phyloP scores from a whole-genome alignment of 1,140 invertebrate species.

The Diplogasteroides magnus region DNA sequence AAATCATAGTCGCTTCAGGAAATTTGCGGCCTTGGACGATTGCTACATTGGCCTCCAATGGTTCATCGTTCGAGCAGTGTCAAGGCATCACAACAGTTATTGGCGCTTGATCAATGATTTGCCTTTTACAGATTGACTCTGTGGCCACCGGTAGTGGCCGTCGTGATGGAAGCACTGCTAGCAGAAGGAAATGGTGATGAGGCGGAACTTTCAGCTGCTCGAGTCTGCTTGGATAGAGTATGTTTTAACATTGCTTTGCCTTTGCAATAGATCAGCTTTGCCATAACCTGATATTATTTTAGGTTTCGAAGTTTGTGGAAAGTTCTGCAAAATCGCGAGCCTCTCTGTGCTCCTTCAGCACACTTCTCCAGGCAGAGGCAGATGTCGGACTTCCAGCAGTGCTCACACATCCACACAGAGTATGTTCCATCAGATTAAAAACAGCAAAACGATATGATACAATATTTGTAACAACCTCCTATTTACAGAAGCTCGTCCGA shows the following conservation, averaged over 20 bases:
- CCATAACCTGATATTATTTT: no score
- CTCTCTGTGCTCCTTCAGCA: conserved; percentile 2
- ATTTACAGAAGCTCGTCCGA: conserved; percentile 7
- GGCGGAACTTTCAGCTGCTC: conserved; percentile 7
- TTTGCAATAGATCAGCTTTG: no score
- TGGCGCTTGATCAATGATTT: no score
- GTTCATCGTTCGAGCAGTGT: conserved; percentile 15
- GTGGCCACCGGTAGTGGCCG: conserved; percentile 26
- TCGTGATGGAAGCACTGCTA: conserved; percentile 18
- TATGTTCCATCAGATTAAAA: neutral
- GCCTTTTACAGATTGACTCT: no score
- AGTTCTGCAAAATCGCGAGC: neutral
- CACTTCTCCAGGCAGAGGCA: conserved; percentile 18
- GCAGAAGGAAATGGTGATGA: conserved; percentile 18
- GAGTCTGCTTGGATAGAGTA: conserved; percentile 25
- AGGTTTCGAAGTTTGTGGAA: neutral
- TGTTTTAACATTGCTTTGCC: no score
- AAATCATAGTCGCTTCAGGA: conserved; percentile 13
- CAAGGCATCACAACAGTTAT: no score
- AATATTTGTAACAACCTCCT: conserved; percentile 5
- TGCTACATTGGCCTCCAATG: conserved; percentile 29
- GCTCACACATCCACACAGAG: conserved; percentile 22
- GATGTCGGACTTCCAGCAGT: conserved; percentile 11
- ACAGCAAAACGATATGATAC: conserved; percentile 5
- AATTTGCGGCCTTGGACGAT: conserved; percentile 25